These are phyloP conservation scores for Rhegmatorhina hoffmannsi DNA, from an alignment of 2,113 vertebrate species.

Conservation along the genomic window DNA sequence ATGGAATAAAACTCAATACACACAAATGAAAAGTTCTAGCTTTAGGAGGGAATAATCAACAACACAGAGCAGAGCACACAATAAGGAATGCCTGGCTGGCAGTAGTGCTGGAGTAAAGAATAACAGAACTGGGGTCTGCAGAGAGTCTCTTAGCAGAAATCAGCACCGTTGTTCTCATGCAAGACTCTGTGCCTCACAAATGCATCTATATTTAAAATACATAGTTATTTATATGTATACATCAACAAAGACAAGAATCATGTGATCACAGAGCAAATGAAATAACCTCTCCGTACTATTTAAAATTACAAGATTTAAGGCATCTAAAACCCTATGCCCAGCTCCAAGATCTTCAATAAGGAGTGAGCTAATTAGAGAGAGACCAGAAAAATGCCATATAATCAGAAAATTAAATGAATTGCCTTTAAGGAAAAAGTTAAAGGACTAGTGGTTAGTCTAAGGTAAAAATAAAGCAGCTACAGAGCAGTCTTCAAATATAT, in stretches of 20 bases:
- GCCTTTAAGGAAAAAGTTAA: background rate
- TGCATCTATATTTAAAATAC: background rate
- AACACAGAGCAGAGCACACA: background rate
- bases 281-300: background rate
- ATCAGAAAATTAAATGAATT: background rate
- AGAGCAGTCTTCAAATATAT: background rate
- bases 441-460: background rate
- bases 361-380: background rate
- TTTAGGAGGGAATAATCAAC: slow-evolving; percentile 39
- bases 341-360: background rate
- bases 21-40: slow-evolving; percentile 35
- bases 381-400: background rate
- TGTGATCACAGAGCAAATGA: background rate
- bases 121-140: background rate
- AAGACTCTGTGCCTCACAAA: background rate
- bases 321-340: background rate
- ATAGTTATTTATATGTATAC: background rate
- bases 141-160: background rate
- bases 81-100: background rate
- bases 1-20: background rate
- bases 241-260: background rate
- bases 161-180: background rate
- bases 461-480: background rate
- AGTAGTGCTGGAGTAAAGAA: background rate
- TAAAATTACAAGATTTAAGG: background rate